Evolutionary conservation across 2,888 invertebrate genomes (phyloP).

Genomic region (Trimorus sp.): DNA sequence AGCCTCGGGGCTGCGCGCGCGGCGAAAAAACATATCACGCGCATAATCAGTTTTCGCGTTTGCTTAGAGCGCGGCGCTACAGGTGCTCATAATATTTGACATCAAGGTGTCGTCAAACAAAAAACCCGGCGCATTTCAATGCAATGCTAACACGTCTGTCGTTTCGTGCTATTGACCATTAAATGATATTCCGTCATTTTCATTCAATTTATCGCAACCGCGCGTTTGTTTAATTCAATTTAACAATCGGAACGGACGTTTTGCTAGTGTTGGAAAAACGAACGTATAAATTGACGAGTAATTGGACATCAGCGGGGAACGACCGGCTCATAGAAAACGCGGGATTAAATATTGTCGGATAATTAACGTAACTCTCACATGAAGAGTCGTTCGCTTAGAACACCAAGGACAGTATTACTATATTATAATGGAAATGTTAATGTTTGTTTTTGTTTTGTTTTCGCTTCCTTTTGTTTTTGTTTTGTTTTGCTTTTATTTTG

Average conservation of each 20-base stretch:
- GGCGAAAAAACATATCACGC: slow-evolving; percentile 15
- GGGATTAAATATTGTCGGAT: no score
- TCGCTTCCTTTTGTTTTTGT: no score
- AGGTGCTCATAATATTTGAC: slow-evolving; percentile 40
- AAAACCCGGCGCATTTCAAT: slow-evolving; percentile 32
- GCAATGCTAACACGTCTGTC: slow-evolving; percentile 24
- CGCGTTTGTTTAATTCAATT: background rate
- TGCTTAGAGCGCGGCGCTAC: slow-evolving; percentile 29
- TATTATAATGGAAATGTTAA: no score
- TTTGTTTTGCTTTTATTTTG: no score
- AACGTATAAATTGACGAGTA: slow-evolving; percentile 1
- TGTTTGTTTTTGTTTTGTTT: no score
- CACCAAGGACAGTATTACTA: no score
- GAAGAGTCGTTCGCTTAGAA: no score
- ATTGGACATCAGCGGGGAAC: slow-evolving; percentile 12
- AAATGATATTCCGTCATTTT: slow-evolving; percentile 12
- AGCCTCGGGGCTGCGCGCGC: slow-evolving; percentile 16
- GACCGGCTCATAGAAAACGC: no score
- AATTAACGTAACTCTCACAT: no score
- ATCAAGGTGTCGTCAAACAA: slow-evolving; percentile 12
- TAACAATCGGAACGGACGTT: background rate
- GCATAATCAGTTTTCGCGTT: slow-evolving; percentile 37
- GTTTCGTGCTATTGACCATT: slow-evolving; percentile 23
- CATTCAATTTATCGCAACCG: no score
- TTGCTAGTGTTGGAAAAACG: background rate